Conservation (phyloP, 2,797 vertebrate species). For the Sciurus vulgaris region DNA sequence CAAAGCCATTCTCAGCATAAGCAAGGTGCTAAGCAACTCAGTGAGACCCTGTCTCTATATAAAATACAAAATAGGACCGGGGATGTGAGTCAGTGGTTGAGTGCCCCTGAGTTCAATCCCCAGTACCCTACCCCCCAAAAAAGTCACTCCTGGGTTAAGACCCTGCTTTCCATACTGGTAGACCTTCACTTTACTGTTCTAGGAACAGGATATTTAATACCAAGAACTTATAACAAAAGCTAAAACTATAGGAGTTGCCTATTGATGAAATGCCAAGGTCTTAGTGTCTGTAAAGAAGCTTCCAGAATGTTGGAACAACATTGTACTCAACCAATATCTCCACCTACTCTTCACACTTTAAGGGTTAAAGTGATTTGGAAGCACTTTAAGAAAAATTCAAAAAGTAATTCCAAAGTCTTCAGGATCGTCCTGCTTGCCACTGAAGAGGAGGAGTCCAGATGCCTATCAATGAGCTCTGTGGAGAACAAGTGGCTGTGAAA, state of each 20-base stretch:
- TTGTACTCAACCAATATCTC: rapidly evolving
- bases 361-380: background rate
- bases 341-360: rapidly evolving
- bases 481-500: background rate
- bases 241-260: rapidly evolving
- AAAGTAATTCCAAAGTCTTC: background rate
- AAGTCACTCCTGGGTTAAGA: background rate
- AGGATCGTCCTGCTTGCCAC: background rate
- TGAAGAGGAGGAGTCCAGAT: background rate
- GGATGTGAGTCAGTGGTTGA: too few relatives aligned
- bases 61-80: too few relatives aligned
- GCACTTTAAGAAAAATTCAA: background rate
- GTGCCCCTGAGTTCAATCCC: too few relatives aligned
- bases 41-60: too few relatives aligned
- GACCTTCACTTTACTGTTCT: too few relatives aligned
- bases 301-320: background rate
- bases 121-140: too few relatives aligned
- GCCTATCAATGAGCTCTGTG: background rate
- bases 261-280: rapidly evolving
- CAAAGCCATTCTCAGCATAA: too few relatives aligned
- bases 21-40: too few relatives aligned
- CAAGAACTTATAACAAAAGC: rapidly evolving
- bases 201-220: rapidly evolving
- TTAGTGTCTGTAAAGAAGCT: rapidly evolving
- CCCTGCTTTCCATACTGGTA: rapidly evolving